A percentile compares a stretch with the other conserved stretches of the same genome.
phyloP scores from a whole-genome alignment of 2,113 vertebrate genomes.

The Ciconia maguari region DNA sequence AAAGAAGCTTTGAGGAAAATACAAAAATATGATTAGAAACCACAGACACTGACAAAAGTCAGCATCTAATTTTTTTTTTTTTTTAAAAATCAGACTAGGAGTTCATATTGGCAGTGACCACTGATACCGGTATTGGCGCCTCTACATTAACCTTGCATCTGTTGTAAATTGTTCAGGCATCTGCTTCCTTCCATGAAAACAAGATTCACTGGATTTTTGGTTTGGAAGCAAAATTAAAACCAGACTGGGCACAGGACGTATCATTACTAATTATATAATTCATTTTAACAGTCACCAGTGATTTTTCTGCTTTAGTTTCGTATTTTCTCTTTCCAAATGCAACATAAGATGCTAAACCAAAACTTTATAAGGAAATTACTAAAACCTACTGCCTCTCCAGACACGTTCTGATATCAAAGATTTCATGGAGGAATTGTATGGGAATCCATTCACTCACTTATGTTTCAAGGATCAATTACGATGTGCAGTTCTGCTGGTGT shows the following conservation, averaged over 20 bases:
- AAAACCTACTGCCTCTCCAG: neutral
- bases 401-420: neutral
- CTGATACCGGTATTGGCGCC: neutral
- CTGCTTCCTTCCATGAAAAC: constrained; percentile 10
- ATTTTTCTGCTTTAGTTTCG: neutral
- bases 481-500: neutral
- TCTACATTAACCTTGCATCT: constrained; percentile 16
- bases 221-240: constrained; percentile 21
- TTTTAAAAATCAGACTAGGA: neutral
- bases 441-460: neutral
- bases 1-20: neutral
- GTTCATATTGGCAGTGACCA: neutral
- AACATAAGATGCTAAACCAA: neutral
- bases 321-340: neutral
- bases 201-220: neutral
- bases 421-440: neutral
- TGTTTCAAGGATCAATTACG: neutral
- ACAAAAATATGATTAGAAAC: constrained; percentile 12
- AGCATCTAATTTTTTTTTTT: neutral
- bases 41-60: neutral
- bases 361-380: neutral
- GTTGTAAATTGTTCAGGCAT: constrained; percentile 12
- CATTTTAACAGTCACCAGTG: neutral
- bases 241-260: neutral
- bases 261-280: neutral